Evolutionary conservation across 2,113 vertebrate species (phyloP), one percentile per base, ranked within the genome.

Genomic region (Phalacrocorax pelagicus): DNA sequence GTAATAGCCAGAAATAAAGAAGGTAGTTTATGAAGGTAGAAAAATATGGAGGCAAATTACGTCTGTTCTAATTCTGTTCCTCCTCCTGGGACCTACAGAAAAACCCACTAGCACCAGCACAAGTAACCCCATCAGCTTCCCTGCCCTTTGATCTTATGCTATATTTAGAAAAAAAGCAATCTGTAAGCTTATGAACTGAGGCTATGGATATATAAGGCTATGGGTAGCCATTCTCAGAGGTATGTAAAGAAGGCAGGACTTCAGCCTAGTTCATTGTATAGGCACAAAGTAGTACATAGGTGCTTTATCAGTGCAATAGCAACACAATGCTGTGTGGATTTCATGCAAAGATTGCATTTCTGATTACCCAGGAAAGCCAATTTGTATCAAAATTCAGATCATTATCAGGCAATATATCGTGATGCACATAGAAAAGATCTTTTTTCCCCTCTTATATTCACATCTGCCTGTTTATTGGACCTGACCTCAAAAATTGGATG

Each of bases 401-500:
- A 32, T 62, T 74, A 46, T 54, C 82, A 63, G 51, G 63, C n/a
- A 62, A 42, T 62, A 51, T 23, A 46, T 59, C 66, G 42, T 51
- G 36, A 47, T 67, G n/a, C 62, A n/a, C 38, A 12, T 5, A 62
- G 71, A 81, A 71, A 79, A 82, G 3, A 14, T 81, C 11, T 7
- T 75, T 91, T 70, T 57, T 72, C 21, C 49, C 38, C 38, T 59
- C 30, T 77, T 54, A 10, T 20, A 69, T 38, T 61, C n/a, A 26
- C 27, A 86, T 80, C 57, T 77, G 27, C 30, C 36, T 69, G 40
- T 52, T 84, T 47, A 72, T 85, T 71, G 88, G 38, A 59, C 32
- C 36, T 73, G 58, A 73, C 36, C 72, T 86, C 75, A 61, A 80
- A 88, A 95, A 86, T 9, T 42, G 51, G n/a, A 49, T 88, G 93